A percentile compares a stretch with the other conserved stretches of the same genome.
Evolutionary conservation across 2,797 vertebrate genomes (phyloP).

Genomic region (Typhlichthys eigenmanni): DNA sequence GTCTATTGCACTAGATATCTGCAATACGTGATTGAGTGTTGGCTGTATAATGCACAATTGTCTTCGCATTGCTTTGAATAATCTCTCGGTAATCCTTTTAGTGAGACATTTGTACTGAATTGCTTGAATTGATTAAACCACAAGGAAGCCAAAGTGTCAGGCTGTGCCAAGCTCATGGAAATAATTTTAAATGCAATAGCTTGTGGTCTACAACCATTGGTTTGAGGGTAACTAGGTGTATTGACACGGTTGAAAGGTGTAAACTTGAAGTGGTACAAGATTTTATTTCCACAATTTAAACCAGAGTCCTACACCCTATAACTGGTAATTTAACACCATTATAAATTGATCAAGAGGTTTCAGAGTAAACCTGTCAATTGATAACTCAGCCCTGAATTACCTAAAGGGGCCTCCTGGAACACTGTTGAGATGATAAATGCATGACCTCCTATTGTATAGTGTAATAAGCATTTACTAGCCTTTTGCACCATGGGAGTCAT

Average conservation of each 20-base stretch:
- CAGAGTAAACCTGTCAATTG: constrained; percentile 23
- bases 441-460: not conserved
- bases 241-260: not conserved
- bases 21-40: too few species aligned
- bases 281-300: constrained; percentile 63
- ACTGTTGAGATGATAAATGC: not conserved
- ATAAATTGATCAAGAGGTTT: constrained; percentile 36
- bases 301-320: constrained; percentile 21
- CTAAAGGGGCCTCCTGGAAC: not conserved
- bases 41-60: too few species aligned
- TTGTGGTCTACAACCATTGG: too few species aligned
- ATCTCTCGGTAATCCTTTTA: too few species aligned
- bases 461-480: not conserved
- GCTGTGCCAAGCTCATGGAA: too few species aligned
- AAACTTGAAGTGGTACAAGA: constrained; percentile 25
- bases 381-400: constrained; percentile 38
- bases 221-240: too few species aligned
- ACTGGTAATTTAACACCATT: constrained; percentile 35
- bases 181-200: too few species aligned
- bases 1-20: too few species aligned
- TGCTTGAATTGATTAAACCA: too few species aligned
- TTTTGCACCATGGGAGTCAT: not conserved
- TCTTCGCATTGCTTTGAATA: too few species aligned
- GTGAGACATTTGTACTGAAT: too few species aligned
- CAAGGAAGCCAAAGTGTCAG: too few species aligned